phyloP scores from a whole-genome alignment of 2,888 invertebrate species.

The Folsomia candida region DNA sequence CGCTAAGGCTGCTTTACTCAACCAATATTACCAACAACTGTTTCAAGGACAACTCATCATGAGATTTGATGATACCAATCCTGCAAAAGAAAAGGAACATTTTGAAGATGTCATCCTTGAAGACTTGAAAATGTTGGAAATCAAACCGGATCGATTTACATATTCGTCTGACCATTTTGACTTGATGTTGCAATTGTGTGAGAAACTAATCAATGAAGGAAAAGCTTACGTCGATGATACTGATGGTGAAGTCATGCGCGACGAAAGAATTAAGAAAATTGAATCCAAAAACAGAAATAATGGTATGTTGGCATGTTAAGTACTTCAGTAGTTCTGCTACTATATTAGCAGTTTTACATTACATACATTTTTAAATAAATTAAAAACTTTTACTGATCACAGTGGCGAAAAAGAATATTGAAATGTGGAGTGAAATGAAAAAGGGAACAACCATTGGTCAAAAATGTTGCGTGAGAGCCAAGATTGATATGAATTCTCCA shows the following conservation, averaged over 20 bases:
- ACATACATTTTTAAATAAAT: no score
- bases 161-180: slow-evolving; percentile 98
- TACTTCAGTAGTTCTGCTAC: no score
- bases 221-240: slow-evolving; percentile 97
- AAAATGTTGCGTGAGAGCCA: slow-evolving; percentile 90
- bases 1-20: slow-evolving; percentile 96
- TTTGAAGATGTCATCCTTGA: slow-evolving; percentile 96
- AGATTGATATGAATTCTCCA: slow-evolving; percentile 92
- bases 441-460: slow-evolving; percentile 74
- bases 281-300: slow-evolving; percentile 83
- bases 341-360: no score
- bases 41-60: slow-evolving; percentile 94
- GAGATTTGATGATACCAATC: slow-evolving; percentile 99
- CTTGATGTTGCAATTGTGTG: slow-evolving; percentile 80
- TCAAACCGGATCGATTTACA: slow-evolving; percentile 88
- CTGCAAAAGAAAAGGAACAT: slow-evolving; percentile 94
- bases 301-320: no score
- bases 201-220: slow-evolving; percentile 78
- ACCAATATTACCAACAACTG: slow-evolving; percentile 91
- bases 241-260: slow-evolving; percentile 89
- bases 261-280: slow-evolving; percentile 81
- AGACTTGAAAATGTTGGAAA: slow-evolving; percentile 85
- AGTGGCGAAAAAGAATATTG: slow-evolving; percentile 81
- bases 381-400: no score
- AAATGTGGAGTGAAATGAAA: slow-evolving; percentile 94